Percentiles rank a stretch among this genome's conserved stretches.
These are phyloP conservation scores for Aethina tumida DNA, from an alignment of 1,140 invertebrate species.

Conservation along the genomic window DNA sequence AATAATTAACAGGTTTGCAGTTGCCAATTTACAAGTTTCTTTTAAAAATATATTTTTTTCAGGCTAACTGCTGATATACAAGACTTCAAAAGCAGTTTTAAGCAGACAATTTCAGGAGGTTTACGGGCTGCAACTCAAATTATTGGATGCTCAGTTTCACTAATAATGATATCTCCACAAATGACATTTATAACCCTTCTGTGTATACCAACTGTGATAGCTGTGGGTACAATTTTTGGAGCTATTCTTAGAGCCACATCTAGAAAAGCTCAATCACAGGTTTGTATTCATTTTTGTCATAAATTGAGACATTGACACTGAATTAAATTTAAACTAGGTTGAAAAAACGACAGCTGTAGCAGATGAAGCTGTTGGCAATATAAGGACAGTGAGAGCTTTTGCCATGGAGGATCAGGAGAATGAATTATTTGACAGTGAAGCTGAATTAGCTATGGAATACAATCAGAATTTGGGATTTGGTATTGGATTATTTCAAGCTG, in stretches of 20 bases:
- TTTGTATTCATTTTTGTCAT: constrained; percentile 28
- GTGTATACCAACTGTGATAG: constrained; percentile 73
- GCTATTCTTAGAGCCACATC: constrained; percentile 61
- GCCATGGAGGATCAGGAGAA: constrained; percentile 82
- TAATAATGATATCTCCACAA: constrained; percentile 78
- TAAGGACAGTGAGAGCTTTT: constrained; percentile 84
- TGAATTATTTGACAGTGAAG: constrained; percentile 64
- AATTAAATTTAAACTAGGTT: constrained; percentile 41
- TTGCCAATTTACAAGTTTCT: too few species aligned
- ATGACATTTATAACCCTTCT: constrained; percentile 73
- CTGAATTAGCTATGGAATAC: constrained; percentile 56
- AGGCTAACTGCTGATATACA: constrained; percentile 88
- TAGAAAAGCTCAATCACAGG: constrained; percentile 66
- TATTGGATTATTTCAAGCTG: constrained; percentile 81
- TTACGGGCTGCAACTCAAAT: constrained; percentile 75
- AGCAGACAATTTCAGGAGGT: constrained; percentile 82
- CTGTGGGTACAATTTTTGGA: constrained; percentile 66
- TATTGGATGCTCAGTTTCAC: constrained; percentile 65
- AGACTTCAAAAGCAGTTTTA: constrained; percentile 95
- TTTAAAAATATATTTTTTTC: constrained; percentile 31
- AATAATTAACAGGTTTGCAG: constrained; percentile 80
- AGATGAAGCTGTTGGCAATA: constrained; percentile 87
- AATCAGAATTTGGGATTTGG: constrained; percentile 78
- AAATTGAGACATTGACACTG: neutral
- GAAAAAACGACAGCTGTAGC: constrained; percentile 78